Evolutionary conservation across 2,797 vertebrate genomes (phyloP), one percentile per base, ranked within the genome.

Genomic region (Anomalospiza imberbis): DNA sequence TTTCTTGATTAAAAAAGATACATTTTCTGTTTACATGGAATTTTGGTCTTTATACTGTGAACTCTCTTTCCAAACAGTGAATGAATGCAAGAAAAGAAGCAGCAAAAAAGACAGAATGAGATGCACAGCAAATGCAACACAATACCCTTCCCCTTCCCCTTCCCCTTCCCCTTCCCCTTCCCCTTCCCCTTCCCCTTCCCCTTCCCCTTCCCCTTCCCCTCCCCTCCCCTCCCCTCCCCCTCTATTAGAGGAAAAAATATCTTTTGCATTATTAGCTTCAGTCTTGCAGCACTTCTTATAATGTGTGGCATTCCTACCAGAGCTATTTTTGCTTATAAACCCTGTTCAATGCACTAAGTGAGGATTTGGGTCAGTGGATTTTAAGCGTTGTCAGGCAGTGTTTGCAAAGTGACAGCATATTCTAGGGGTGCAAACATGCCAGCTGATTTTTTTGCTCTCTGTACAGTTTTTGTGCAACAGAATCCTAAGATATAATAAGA

Each of bases 281-380:
- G 1, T 68, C 75, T 54, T 74, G 40, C 29, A 54, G 24, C 32
- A 13, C 6, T 31, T 61, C 13, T 60, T 79, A 1, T 58, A 28
- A 68, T 29, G 36, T 87, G 78, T 71, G 47, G 58, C n/a, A 13
- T 92, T 75, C 28, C 44, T 2, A 3, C 50, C 63, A 75, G 58
- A 84, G 70, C 66, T 93, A 17, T 66, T 94, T 95, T 81, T 90
- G 79, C 62, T 70, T 72, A 71, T 68, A 92, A 93, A 91, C 25
- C 34, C 72, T 45, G 10, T 91, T 71, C 80, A 85, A 85, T 89
- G 86, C 75, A 85, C 53, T 76, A 34, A 61, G 63, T 20, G 68
- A 94, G 89, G 93, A 87, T 94, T 85, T 85, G 87, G 92, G 91
- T 95, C 92, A 92, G 15, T 2, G 0, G 87, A 75, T 34, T 91